Evolutionary conservation across 2,888 invertebrate genomes (phyloP), one percentile per base, ranked within the genome.

Genomic region (Lypha dubia): DNA sequence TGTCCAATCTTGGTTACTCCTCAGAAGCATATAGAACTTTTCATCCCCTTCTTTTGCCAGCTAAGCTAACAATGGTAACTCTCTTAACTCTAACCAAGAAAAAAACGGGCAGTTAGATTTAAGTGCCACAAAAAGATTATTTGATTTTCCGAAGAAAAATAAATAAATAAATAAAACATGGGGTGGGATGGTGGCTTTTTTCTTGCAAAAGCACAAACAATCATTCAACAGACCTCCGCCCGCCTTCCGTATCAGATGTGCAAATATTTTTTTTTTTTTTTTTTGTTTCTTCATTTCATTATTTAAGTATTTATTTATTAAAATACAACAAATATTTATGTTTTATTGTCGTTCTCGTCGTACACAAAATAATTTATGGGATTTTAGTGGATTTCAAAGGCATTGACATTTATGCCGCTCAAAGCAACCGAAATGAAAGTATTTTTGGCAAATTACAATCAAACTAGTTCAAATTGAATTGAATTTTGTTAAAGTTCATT

Each of bases 261-360:
- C 70, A 76, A 81, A 81, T 76, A 76, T 41, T 46, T 56, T 63
- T 28, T 46, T 46, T 22, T 22, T 32, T 32, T 35, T 44, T 35
- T 51, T 49, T 51, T 75, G 46, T 67, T 63, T 74, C n/a, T 35
- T 32, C 7, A 32, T 63, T 65, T 71, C 44, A 65, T 73, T 67
- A 80, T 58, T 80, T 60, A 60, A 80, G 73, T 70, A 81, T 81
- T 81, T 81, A 70, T 75, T 81, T 75, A 81, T 81, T 81, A 81
- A 81, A 76, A 76, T 63, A 35, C 68, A 63, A 35, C 68, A 63
- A 81, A 81, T 63, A 81, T 75, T 77, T 77, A 51, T 73, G 56
- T 76, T 76, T 81, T 70, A 81, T 81, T 75, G 56, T 49, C 28
- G 24, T 44, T 11, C 62, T 41, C n/a, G 32, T 41, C n/a, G 32